Percentiles rank a stretch among this genome's conserved stretches.
Conservation (phyloP, 2,797 vertebrate species). For the Coluber constrictor region DNA sequence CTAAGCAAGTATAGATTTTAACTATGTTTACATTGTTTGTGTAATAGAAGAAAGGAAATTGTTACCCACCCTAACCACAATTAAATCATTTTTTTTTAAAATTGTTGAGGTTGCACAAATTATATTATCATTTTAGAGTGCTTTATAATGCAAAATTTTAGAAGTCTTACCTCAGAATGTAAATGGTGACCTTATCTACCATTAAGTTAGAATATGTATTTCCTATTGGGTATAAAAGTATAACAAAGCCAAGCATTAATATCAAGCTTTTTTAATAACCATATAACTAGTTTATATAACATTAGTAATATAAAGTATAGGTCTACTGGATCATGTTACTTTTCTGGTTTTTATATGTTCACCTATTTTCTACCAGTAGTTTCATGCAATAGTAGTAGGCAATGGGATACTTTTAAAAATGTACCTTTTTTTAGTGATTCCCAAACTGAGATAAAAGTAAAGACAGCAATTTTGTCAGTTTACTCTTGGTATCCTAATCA, state of each 20-base stretch:
- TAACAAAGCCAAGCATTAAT: conserved; percentile 1
- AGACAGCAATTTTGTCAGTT: not conserved
- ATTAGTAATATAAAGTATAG: not conserved
- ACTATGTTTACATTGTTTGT: not conserved
- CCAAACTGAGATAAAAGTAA: not conserved
- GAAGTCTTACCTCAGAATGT: not conserved
- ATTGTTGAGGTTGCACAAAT: not conserved
- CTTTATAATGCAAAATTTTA: not conserved
- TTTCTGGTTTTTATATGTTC: not conserved
- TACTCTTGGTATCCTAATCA: not conserved
- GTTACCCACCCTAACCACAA: not conserved
- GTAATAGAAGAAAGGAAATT: not conserved
- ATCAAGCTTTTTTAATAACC: not conserved
- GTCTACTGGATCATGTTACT: not conserved
- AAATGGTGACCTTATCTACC: not conserved
- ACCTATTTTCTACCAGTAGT: not conserved
- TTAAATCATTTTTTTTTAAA: not conserved
- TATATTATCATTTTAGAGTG: not conserved
- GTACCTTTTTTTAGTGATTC: not conserved
- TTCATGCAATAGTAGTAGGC: not conserved
- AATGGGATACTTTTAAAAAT: not conserved
- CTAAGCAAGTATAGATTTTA: not conserved
- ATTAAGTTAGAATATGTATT: conserved; percentile 11
- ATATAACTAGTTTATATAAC: not conserved
- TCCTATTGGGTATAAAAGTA: conserved; percentile 38